Percentiles rank a stretch among this genome's conserved stretches.
Evolutionary conservation across 37 sponge, comb jelly and placozoan genomes (phyloP).

Genomic region (Sycon ciliatum): DNA sequence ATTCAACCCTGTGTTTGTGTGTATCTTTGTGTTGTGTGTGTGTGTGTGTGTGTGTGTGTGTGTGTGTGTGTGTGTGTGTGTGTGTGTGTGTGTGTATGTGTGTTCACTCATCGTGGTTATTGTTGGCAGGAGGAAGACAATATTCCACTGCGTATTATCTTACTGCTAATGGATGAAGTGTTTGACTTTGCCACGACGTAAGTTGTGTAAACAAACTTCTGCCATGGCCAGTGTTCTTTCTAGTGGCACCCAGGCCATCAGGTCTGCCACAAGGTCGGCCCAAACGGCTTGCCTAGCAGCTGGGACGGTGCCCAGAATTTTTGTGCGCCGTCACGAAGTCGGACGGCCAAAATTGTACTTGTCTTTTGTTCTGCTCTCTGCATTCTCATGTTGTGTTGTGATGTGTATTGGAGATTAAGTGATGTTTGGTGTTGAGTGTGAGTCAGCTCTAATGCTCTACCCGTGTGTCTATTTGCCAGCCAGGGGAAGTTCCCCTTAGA

Average conservation of each 20-base stretch:
- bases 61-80: slow-evolving; percentile 5
- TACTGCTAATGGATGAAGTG: slow-evolving; percentile 2
- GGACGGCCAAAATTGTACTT: too few relatives aligned
- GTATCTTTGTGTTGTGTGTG: background rate
- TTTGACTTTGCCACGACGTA: background rate
- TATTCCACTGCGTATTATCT: slow-evolving; percentile 11
- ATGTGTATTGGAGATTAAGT: too few relatives aligned
- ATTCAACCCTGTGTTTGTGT: background rate
- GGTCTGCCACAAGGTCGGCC: too few relatives aligned
- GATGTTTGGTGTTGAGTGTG: too few relatives aligned
- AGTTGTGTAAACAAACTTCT: background rate
- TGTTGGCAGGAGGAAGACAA: background rate
- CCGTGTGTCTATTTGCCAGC: too few relatives aligned
- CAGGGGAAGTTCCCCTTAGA: too few relatives aligned
- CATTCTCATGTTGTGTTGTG: too few relatives aligned
- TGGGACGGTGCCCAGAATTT: too few relatives aligned
- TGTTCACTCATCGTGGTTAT: background rate
- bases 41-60: slow-evolving; percentile 5
- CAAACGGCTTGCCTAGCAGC: too few relatives aligned
- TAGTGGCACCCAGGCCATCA: background rate
- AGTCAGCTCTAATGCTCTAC: too few relatives aligned
- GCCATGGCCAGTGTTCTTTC: background rate
- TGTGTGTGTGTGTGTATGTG: background rate
- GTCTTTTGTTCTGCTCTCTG: too few relatives aligned
- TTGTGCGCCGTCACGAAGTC: too few relatives aligned